phyloP scores from a whole-genome alignment of 2,113 vertebrate species.

The Tretioscincus oriximinensis region DNA sequence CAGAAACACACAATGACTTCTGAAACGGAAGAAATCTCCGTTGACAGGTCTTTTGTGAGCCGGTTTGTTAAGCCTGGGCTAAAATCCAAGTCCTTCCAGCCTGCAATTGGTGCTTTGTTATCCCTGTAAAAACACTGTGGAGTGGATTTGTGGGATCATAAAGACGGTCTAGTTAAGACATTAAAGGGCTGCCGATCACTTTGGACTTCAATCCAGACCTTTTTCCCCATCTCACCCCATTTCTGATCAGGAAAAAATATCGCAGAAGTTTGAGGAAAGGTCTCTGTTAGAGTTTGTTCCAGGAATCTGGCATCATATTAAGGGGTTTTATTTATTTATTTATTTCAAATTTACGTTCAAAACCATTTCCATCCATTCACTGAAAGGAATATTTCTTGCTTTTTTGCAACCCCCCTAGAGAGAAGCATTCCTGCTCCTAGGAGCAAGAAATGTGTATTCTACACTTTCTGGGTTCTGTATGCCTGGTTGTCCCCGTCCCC shows the following conservation, averaged over 20 bases:
- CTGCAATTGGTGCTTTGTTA: slow-evolving; percentile 18
- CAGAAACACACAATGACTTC: background rate
- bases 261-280: background rate
- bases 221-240: background rate
- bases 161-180: slow-evolving; percentile 1
- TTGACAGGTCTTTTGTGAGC: background rate
- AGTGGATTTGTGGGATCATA: background rate
- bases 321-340: no score
- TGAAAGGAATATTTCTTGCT: background rate
- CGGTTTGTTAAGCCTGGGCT: background rate
- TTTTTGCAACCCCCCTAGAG: no score
- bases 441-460: no score
- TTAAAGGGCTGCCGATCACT: background rate
- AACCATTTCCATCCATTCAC: no score
- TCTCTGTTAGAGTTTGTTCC: slow-evolving; percentile 7
- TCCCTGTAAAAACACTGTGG: background rate
- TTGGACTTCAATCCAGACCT: background rate
- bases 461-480: no score
- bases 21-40: slow-evolving; percentile 30
- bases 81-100: background rate
- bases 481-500: no score
- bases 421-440: no score
- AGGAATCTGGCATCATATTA: background rate
- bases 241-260: background rate
- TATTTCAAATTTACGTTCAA: no score